These are phyloP conservation scores for Steinernema khuongi DNA, from an alignment of 1,140 invertebrate species.

Conservation along the genomic window DNA sequence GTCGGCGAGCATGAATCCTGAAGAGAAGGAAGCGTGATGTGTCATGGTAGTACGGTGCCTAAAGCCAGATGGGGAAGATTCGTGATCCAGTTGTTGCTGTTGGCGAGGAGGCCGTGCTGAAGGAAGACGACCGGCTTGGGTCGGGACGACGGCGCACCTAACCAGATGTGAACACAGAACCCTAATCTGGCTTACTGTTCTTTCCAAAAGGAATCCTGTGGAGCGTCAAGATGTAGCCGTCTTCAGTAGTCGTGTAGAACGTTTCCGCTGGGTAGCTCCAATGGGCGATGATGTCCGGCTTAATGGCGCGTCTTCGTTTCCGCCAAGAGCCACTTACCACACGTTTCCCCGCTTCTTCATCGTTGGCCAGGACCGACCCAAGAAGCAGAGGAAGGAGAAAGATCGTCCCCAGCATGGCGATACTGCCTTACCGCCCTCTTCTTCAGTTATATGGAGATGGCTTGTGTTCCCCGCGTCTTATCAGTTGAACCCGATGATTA, in stretches of 20 bases:
- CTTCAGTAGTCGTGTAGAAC: constrained; percentile 67
- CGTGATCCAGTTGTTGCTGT: constrained; percentile 72
- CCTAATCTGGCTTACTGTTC: constrained; percentile 11
- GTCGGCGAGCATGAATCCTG: constrained; percentile 67
- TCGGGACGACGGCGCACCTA: constrained; percentile 20
- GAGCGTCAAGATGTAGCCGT: constrained; percentile 71
- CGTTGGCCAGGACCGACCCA: too few relatives aligned
- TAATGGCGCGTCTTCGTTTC: too few relatives aligned
- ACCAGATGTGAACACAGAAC: neutral
- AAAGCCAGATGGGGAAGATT: constrained; percentile 66
- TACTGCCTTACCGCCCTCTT: too few relatives aligned
- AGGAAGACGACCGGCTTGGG: constrained; percentile 59
- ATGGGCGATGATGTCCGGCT: constrained; percentile 40
- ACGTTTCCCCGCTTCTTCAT: too few relatives aligned
- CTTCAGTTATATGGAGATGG: too few relatives aligned
- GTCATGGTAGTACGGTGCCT: constrained; percentile 60
- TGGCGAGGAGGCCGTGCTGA: constrained; percentile 73
- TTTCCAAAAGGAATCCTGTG: constrained; percentile 67
- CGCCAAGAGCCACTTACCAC: too few relatives aligned
- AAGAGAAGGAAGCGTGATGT: neutral
- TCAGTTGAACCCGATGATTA: too few relatives aligned
- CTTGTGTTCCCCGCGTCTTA: too few relatives aligned
- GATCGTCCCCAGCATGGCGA: too few relatives aligned
- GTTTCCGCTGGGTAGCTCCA: constrained; percentile 67
- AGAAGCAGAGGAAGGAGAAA: too few relatives aligned